Percentiles rank a stretch among this genome's conserved stretches.
These are phyloP conservation scores for Takifugu flavidus DNA, from an alignment of 2,113 vertebrate genomes.

Conservation along the genomic window DNA sequence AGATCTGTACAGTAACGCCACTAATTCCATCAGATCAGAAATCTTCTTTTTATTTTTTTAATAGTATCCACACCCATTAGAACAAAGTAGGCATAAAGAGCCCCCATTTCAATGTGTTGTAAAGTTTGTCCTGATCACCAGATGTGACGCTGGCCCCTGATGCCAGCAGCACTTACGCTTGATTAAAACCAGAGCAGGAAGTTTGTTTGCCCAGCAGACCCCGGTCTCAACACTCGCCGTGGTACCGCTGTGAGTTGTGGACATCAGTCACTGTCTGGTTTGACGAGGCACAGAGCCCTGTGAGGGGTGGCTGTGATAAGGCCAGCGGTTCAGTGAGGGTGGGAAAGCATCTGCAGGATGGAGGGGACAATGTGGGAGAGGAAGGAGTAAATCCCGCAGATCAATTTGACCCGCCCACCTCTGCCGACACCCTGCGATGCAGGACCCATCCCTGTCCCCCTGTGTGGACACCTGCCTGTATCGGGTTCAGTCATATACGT, in stretches of 20 bases:
- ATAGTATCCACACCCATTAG: neutral
- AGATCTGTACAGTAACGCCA: too few species aligned
- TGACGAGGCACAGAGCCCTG: conserved; percentile 18
- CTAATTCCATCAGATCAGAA: too few species aligned
- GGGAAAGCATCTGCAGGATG: conserved; percentile 7
- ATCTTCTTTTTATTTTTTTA: too few species aligned
- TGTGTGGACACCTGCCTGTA: neutral
- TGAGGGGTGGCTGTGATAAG: conserved; percentile 10
- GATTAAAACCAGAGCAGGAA: conserved; percentile 45
- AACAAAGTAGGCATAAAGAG: too few species aligned
- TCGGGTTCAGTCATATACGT: conserved; percentile 37
- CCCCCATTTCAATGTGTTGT: neutral
- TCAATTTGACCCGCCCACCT: conserved; percentile 25
- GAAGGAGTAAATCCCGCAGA: conserved; percentile 38
- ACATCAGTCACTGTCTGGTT: conserved; percentile 31
- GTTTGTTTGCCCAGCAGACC: conserved; percentile 4
- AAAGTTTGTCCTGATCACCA: neutral
- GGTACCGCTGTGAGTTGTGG: conserved; percentile 42
- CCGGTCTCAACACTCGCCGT: conserved; percentile 10
- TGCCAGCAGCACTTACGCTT: conserved; percentile 42
- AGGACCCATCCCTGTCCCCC: conserved; percentile 5
- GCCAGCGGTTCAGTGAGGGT: conserved; percentile 20
- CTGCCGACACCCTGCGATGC: conserved; percentile 5
- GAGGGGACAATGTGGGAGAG: conserved; percentile 1
- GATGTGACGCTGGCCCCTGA: neutral